These are phyloP conservation scores for Polyommatus iphigenia DNA, from an alignment of 2,888 invertebrate species.

Conservation along the genomic window DNA sequence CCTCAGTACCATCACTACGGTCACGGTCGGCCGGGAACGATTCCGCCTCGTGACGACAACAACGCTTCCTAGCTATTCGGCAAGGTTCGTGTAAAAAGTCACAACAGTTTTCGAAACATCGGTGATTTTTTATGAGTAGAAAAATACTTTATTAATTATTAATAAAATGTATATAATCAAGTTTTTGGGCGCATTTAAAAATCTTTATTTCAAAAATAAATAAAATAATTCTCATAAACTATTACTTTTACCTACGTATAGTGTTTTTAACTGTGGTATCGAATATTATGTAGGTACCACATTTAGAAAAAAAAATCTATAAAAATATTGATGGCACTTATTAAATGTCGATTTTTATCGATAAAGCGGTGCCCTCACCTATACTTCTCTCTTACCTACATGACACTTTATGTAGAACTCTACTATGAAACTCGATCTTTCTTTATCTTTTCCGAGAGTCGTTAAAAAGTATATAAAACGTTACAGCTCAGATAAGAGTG, in stretches of 20 bases:
- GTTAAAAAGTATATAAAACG: slow-evolving; percentile 59
- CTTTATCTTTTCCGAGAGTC: slow-evolving; percentile 56
- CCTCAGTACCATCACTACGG: slow-evolving; percentile 38
- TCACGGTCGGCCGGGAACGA: slow-evolving; percentile 46
- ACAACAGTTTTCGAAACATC: neutral
- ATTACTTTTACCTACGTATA: too few species aligned
- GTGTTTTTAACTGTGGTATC: too few species aligned
- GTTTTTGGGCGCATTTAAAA: neutral
- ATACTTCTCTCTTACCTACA: neutral
- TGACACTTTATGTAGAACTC: neutral
- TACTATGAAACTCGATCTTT: neutral
- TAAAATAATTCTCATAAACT: too few species aligned
- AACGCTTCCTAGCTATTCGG: slow-evolving; percentile 54
- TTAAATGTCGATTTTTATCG: neutral
- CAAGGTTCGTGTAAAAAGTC: slow-evolving; percentile 17
- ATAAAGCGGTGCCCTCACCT: neutral
- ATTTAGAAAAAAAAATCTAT: neutral
- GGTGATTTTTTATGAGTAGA: too few species aligned
- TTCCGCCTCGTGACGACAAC: slow-evolving; percentile 60
- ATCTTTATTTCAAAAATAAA: neutral
- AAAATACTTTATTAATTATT: too few species aligned
- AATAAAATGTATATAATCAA: too few species aligned
- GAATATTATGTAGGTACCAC: too few species aligned
- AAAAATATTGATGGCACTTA: neutral
- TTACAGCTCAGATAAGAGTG: slow-evolving; percentile 69